A percentile compares a stretch with the other conserved stretches of the same genome.
Evolutionary conservation across 1,140 invertebrate species (phyloP).

Genomic region (Mya arenaria): DNA sequence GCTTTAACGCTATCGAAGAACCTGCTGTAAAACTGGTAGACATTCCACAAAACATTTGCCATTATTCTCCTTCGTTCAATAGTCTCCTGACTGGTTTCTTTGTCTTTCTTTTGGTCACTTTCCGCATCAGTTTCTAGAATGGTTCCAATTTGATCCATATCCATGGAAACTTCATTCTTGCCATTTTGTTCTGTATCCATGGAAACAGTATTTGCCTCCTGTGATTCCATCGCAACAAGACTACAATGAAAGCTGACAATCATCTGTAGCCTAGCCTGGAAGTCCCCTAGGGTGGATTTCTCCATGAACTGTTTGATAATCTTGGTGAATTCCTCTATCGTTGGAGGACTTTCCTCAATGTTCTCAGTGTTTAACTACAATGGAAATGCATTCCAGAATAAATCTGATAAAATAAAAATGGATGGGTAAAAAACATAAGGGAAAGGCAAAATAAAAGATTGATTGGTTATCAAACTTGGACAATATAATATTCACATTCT

Average conservation of each 20-base stretch:
- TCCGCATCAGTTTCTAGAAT: background rate
- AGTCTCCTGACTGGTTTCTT: background rate
- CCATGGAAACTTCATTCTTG: background rate
- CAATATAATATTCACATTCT: too few relatives aligned
- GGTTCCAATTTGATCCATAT: background rate
- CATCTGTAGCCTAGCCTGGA: slow-evolving; percentile 89
- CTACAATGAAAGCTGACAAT: slow-evolving; percentile 91
- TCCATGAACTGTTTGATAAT: slow-evolving; percentile 92
- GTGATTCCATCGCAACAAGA: slow-evolving; percentile 83
- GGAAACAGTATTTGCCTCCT: slow-evolving; percentile 69
- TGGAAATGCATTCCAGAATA: too few relatives aligned
- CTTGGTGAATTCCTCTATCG: slow-evolving; percentile 79
- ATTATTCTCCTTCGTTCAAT: slow-evolving; percentile 28
- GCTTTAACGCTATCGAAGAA: slow-evolving; percentile 86
- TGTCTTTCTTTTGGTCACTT: background rate
- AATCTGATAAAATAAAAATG: too few relatives aligned
- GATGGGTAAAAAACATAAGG: too few relatives aligned
- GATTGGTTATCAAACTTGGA: too few relatives aligned
- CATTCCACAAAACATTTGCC: slow-evolving; percentile 89
- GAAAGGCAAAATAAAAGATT: too few relatives aligned
- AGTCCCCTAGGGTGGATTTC: slow-evolving; percentile 92
- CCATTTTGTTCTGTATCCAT: slow-evolving; percentile 24
- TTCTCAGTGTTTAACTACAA: too few relatives aligned
- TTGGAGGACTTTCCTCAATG: slow-evolving; percentile 59
- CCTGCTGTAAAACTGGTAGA: slow-evolving; percentile 92